These are phyloP conservation scores for Schizopygopsis malacanthus DNA, from an alignment of 2,797 vertebrate genomes.

Conservation along the genomic window DNA sequence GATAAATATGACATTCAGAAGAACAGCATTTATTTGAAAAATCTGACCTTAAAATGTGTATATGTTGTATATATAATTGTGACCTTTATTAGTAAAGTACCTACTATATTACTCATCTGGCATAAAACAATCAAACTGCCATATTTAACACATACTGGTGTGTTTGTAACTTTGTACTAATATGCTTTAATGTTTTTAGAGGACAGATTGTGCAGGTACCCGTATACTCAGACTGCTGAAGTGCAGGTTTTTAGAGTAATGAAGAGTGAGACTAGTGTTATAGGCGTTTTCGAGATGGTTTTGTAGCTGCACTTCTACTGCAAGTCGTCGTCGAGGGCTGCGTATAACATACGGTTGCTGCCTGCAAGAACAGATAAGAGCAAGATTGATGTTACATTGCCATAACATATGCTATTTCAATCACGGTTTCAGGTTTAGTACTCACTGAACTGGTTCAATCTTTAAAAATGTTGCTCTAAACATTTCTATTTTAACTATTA, in stretches of 20 bases:
- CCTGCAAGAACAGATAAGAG: constrained; percentile 69
- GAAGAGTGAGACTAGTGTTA: constrained; percentile 86
- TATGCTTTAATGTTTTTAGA: not conserved
- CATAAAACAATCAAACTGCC: too few relatives aligned
- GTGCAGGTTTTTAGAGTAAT: constrained; percentile 89
- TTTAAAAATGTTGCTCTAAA: not conserved
- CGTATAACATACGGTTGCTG: constrained; percentile 87
- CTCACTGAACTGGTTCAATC: not conserved
- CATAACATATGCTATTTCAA: constrained; percentile 4
- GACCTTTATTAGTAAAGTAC: not conserved
- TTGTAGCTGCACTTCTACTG: constrained; percentile 84
- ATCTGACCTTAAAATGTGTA: not conserved
- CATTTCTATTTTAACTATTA: not conserved
- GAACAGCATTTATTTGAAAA: not conserved
- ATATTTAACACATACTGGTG: not conserved
- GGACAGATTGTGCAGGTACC: constrained; percentile 68
- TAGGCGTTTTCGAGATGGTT: constrained; percentile 93
- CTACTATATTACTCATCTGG: not conserved
- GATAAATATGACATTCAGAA: not conserved
- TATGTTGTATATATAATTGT: not conserved
- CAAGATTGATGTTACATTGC: not conserved
- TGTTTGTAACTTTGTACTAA: not conserved
- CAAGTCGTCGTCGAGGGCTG: constrained; percentile 81
- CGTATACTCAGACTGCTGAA: constrained; percentile 86
- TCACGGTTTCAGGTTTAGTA: not conserved